Evolutionary conservation across 2,797 vertebrate genomes (phyloP).

Genomic region (Gymnothorax javanicus): DNA sequence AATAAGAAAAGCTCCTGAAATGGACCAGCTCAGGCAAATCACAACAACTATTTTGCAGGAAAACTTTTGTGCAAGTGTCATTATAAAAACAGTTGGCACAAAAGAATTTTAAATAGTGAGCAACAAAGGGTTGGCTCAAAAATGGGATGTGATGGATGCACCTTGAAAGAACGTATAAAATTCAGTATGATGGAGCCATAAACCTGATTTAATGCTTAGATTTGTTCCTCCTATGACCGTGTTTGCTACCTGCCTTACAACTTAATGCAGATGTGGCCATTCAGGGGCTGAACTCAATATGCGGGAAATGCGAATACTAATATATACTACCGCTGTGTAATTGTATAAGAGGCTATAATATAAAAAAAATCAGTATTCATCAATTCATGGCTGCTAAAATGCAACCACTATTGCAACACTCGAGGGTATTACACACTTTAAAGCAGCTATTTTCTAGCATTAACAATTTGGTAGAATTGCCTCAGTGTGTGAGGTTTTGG

Average conservation of each 20-base stretch:
- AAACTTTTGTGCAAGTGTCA: not conserved
- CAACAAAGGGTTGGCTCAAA: not conserved
- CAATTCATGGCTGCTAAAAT: constrained; percentile 2
- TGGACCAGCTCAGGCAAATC: not conserved
- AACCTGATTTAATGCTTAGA: not conserved
- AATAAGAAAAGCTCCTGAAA: not conserved
- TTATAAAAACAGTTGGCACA: not conserved
- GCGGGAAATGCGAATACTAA: not conserved
- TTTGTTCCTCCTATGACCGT: not conserved
- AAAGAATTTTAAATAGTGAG: not conserved
- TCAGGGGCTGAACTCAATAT: not conserved
- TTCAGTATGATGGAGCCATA: not conserved
- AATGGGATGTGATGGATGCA: not conserved
- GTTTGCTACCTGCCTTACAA: not conserved
- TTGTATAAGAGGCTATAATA: not conserved
- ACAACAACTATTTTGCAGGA: not conserved
- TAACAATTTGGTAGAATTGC: constrained; percentile 4
- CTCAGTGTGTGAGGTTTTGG: not conserved
- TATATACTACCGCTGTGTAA: not conserved
- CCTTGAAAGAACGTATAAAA: not conserved
- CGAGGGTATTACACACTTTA: constrained; percentile 4
- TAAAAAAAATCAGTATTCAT: constrained; percentile 14
- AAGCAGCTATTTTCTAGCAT: constrained; percentile 10
- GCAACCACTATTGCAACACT: not conserved
- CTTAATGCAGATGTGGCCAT: not conserved